phyloP scores from a whole-genome alignment of 1,140 invertebrate genomes.

The Drosophila arizonae region DNA sequence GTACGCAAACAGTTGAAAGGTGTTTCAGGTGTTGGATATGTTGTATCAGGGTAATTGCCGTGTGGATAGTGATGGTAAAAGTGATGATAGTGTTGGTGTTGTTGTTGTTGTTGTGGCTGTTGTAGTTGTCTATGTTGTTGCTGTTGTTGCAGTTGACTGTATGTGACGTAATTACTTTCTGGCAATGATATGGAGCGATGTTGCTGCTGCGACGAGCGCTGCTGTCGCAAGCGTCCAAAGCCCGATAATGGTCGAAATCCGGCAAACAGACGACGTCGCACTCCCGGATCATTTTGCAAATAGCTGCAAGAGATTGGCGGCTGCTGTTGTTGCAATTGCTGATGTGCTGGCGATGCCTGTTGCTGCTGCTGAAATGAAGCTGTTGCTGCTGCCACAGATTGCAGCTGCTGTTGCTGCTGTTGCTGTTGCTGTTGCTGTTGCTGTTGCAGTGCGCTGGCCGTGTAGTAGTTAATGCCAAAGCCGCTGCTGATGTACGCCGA shows the following conservation, averaged over 20 bases:
- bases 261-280: slow-evolving; percentile 88
- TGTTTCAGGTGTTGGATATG: slow-evolving; percentile 16
- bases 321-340: slow-evolving; percentile 26
- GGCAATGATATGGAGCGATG: slow-evolving; percentile 90
- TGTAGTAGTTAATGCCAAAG: slow-evolving; percentile 80
- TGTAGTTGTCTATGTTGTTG: slow-evolving; percentile 32
- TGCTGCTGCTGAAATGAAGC: slow-evolving; percentile 23
- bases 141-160: slow-evolving; percentile 38
- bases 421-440: slow-evolving; percentile 41
- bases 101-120: slow-evolving; percentile 18
- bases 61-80: slow-evolving; percentile 32
- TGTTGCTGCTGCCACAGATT: slow-evolving; percentile 31
- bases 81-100: slow-evolving; percentile 26
- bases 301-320: slow-evolving; percentile 34
- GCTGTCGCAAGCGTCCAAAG: slow-evolving; percentile 87
- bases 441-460: slow-evolving; percentile 51
- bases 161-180: slow-evolving; percentile 88
- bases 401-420: slow-evolving; percentile 34
- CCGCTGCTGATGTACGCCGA: slow-evolving; percentile 78
- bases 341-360: slow-evolving; percentile 41
- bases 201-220: slow-evolving; percentile 85
- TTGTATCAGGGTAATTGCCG: slow-evolving; percentile 10
- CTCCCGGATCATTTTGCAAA: slow-evolving; percentile 83
- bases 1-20: slow-evolving; percentile 13
- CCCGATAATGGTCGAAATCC: slow-evolving; percentile 89